Percentiles rank a stretch among this genome's conserved stretches.
phyloP scores from a whole-genome alignment of 2,888 invertebrate species.

The Aphidoletes aphidimyza region DNA sequence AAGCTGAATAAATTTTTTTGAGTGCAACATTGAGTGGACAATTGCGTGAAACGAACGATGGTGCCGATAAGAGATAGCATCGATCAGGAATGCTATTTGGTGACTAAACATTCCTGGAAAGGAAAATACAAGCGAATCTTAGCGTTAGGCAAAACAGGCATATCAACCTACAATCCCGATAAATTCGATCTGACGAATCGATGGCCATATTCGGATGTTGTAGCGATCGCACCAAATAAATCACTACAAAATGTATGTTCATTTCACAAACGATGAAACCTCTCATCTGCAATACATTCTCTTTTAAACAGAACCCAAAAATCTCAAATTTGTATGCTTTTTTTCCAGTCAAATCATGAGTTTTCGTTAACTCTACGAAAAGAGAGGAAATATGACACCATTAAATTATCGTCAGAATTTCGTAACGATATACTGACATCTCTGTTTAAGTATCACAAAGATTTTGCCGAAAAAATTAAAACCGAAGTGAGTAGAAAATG shows the following conservation, averaged over 20 bases:
- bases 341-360: conserved; percentile 70
- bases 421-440: conserved; percentile 92
- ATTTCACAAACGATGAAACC: too few relatives aligned
- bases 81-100: conserved; percentile 96
- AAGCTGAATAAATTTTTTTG: too few relatives aligned
- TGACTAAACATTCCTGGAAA: conserved; percentile 98
- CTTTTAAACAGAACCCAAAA: too few relatives aligned
- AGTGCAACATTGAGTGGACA: background rate
- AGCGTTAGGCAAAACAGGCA: conserved; percentile 93
- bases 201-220: conserved; percentile 86
- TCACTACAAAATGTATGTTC: conserved; percentile 65
- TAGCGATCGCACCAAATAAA: conserved; percentile 74
- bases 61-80: conserved; percentile 78
- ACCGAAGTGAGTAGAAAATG: conserved; percentile 72
- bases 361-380: conserved; percentile 88
- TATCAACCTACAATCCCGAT: conserved; percentile 96
- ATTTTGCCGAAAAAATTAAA: conserved; percentile 83
- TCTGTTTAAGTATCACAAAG: conserved; percentile 82
- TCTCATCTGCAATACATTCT: too few relatives aligned
- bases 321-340: too few relatives aligned
- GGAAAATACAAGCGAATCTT: conserved; percentile 99
- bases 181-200: conserved; percentile 92
- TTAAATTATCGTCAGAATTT: conserved; percentile 97
- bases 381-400: conserved; percentile 89
- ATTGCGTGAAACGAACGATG: conserved; percentile 56